Evolutionary conservation across 2,888 invertebrate genomes (phyloP), one percentile per base, ranked within the genome.

Genomic region (Drosophila monieri): DNA sequence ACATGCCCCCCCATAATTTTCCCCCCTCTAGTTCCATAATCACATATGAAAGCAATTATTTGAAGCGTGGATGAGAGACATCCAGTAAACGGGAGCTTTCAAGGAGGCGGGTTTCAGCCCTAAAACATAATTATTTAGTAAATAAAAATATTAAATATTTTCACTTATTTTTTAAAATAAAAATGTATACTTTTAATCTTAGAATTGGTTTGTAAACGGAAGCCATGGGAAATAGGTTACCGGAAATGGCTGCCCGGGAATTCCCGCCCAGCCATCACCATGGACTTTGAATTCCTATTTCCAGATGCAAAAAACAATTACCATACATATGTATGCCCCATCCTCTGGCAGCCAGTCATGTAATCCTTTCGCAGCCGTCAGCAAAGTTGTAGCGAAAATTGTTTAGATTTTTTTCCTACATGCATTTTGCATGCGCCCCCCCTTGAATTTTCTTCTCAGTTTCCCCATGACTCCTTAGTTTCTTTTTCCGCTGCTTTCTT

Each of bases 281-380:
- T 30, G 39, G 51, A 60, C 49, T 47, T 41, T 21, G 53, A 25
- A 43, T 49, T 25, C 35, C 48, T n/a, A 55, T 37, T 49, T n/a
- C 65, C 70, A 77, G 77, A 66, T 58, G 73, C 59, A 41, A 37
- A 65, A 78, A 80, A 77, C 85, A 80, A 84, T 80, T 80, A 78
- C 69, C 73, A 68, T 73, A 27, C 27, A 27, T 9, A 27, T 27
- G 27, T 27, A 66, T 69, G 75, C 67, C 71, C 69, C 59, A 43
- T 41, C 47, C 41, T 55, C 39, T 32, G 32, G 25, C 21, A 37
- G 25, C 37, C 62, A 53, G 57, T 62, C 69, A 74, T 68, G 70
- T 69, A 85, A 85, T 81, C 77, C 85, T 73, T 73, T 73, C 57
- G 44, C 48, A 73, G 77, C 76, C 65, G 75, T 61, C 57, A 62